Evolutionary conservation across 2,888 invertebrate species (phyloP), one percentile per base, ranked within the genome.

Genomic region (Mythimna loreyi): DNA sequence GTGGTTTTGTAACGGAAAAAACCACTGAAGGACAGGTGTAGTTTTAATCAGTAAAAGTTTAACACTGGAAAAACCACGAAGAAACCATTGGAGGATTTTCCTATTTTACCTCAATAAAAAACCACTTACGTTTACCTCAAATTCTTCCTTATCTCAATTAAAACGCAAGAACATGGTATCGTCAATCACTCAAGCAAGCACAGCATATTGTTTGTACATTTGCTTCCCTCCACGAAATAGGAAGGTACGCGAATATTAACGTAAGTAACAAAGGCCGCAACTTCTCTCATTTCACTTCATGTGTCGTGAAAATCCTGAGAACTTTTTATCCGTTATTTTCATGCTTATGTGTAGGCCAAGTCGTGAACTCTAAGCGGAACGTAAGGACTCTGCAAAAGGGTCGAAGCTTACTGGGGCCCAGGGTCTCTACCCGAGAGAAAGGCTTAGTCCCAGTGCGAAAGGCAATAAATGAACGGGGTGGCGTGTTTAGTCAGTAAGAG

Each of bases 201-300:
- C 52, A 43, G 59, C 50, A 50, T 67, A 78, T 55, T 49, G 33
- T 60, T 36, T 64, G 11, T 52, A 83, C n/a, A 69, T 60, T 70
- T 70, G 50, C 56, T 30, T 72, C 49, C 13, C 49, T 28, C 6
- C 16, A 45, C n/a, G 13, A 40, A 16, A 6, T 5, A 40, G 16
- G 13, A 23, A 43, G 47, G 52, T 36, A 28, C 57, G n/a, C 52
- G 82, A 81, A 85, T 81, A 85, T 82, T 73, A 82, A 78, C 73
- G 84, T 87, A 85, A 86, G 88, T 89, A 88, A 89, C 89, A 89
- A 87, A 91, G 86, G 85, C 82, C 76, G 55, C 71, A 92, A 92
- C 89, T 92, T 92, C 87, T 83, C 87, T 90, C 89, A 89, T 92
- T 91, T 86, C 84, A 79, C 81, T 82, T 73, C 73, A 78, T 80